Conservation (phyloP, 2,113 vertebrate species). For the Rhinoderma darwinii region DNA sequence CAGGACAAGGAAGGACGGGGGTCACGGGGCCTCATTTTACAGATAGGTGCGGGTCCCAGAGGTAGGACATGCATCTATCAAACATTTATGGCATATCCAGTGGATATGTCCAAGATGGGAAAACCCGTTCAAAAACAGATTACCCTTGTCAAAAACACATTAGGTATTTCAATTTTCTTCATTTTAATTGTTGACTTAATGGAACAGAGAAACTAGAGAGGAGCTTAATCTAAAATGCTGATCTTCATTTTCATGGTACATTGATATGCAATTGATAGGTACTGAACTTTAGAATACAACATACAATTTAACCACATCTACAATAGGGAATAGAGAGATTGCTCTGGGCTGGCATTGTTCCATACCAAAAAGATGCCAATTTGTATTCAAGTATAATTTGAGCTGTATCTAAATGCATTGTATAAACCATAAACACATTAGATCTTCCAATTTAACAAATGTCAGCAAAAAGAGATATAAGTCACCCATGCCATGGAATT, state of each 20-base stretch:
- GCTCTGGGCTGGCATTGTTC: conserved; percentile 13
- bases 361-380: conserved; percentile 26
- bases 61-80: too few species aligned
- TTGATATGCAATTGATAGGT: conserved; percentile 20
- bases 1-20: too few species aligned
- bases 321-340: conserved; percentile 22
- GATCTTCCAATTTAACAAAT: conserved; percentile 52
- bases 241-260: conserved; percentile 44
- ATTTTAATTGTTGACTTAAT: neutral
- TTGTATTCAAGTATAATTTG: conserved; percentile 35
- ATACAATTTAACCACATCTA: conserved; percentile 10
- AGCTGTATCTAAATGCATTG: conserved; percentile 31
- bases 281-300: neutral
- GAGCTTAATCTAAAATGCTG: neutral
- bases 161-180: neutral
- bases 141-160: neutral
- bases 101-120: too few species aligned
- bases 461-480: conserved; percentile 54
- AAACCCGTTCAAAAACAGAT: too few species aligned
- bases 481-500: conserved; percentile 47
- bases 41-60: too few species aligned
- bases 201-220: neutral
- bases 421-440: conserved; percentile 36
- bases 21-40: too few species aligned
- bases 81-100: too few species aligned